These are phyloP conservation scores for Hippocampus barbouri DNA, from an alignment of 2,113 vertebrate species.

Conservation along the genomic window DNA sequence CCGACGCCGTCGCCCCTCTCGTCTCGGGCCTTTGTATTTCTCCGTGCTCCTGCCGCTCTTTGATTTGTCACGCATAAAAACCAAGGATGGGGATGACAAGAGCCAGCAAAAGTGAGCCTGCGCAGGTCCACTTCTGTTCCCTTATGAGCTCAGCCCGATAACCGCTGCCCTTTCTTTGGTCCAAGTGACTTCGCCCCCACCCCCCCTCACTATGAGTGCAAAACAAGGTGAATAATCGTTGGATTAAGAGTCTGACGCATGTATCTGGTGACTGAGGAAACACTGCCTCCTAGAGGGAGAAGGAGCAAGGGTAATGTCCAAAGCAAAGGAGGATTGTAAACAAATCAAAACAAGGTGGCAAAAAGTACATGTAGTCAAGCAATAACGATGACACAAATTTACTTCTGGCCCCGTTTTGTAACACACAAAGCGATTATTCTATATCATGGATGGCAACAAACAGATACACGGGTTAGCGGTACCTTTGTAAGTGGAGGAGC, in stretches of 20 bases:
- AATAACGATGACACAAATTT: too few relatives aligned
- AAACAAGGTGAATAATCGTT: neutral
- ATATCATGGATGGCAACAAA: neutral
- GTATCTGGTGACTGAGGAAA: constrained; percentile 40
- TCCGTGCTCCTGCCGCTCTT: neutral
- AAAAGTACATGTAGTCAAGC: neutral
- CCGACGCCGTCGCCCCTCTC: neutral
- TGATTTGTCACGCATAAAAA: constrained; percentile 6
- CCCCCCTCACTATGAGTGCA: neutral
- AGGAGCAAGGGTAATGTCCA: constrained; percentile 15
- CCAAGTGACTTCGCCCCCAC: neutral
- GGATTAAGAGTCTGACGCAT: neutral
- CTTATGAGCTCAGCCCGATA: neutral
- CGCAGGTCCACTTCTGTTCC: neutral
- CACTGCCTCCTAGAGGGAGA: constrained; percentile 75
- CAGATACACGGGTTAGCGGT: neutral
- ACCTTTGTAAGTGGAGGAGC: neutral
- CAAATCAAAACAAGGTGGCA: neutral
- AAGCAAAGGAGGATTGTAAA: neutral
- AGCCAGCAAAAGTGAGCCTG: neutral
- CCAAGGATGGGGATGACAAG: neutral
- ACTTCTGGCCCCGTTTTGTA: neutral
- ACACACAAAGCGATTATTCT: neutral
- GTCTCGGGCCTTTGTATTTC: neutral
- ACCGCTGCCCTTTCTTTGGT: neutral